These are phyloP conservation scores for Ganaspis sp. DNA, from an alignment of 1,140 invertebrate species.

Conservation along the genomic window DNA sequence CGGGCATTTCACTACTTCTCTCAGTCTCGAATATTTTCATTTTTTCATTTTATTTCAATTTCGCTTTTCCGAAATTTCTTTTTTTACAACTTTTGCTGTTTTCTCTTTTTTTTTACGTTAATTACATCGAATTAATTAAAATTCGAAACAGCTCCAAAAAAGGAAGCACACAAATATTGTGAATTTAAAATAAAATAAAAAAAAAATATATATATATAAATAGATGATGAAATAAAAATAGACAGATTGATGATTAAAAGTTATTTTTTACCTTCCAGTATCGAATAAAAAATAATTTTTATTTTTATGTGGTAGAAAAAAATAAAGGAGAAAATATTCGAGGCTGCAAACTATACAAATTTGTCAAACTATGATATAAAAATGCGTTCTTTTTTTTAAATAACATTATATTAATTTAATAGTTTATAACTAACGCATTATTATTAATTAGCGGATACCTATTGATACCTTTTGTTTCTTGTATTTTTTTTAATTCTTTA, in stretches of 20 bases:
- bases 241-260: too few relatives aligned
- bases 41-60: too few relatives aligned
- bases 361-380: conserved; percentile 69
- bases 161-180: too few relatives aligned
- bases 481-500: not conserved
- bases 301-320: too few relatives aligned
- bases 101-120: too few relatives aligned
- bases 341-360: conserved; percentile 66
- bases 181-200: too few relatives aligned
- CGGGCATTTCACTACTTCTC: conserved; percentile 70
- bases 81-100: too few relatives aligned
- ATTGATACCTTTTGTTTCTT: not conserved
- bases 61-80: too few relatives aligned
- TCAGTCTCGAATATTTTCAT: conserved; percentile 64
- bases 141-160: too few relatives aligned
- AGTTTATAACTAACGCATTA: conserved; percentile 58
- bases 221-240: too few relatives aligned
- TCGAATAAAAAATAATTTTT: conserved; percentile 41
- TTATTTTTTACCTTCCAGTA: not conserved
- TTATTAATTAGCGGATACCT: conserved; percentile 36
- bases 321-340: conserved; percentile 64
- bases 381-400: conserved; percentile 63
- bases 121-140: too few relatives aligned
- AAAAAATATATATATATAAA: too few relatives aligned
- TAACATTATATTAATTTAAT: conserved; percentile 67